These are phyloP conservation scores for Plutella xylostella DNA, from an alignment of 2,888 invertebrate species.

Conservation along the genomic window DNA sequence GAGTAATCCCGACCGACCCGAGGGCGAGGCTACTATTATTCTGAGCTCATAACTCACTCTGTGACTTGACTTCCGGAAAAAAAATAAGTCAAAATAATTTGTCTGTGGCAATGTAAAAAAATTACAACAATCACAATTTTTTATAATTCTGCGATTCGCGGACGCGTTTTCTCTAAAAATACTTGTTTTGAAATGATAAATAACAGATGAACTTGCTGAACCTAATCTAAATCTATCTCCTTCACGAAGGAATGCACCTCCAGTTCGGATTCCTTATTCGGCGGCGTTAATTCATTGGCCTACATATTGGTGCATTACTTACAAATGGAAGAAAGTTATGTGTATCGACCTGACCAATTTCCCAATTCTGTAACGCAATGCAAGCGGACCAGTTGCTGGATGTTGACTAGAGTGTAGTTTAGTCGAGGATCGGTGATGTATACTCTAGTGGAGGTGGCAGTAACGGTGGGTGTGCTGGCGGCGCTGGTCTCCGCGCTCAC, in stretches of 20 bases:
- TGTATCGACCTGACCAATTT: constrained; percentile 38
- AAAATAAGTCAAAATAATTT: not conserved
- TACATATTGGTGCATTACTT: constrained; percentile 51
- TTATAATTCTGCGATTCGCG: not conserved
- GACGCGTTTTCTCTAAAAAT: not conserved
- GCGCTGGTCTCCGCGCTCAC: constrained; percentile 66
- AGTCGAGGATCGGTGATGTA: constrained; percentile 38
- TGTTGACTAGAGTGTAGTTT: constrained; percentile 22
- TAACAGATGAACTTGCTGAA: too few species aligned
- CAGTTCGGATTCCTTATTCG: too few species aligned
- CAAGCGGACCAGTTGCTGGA: constrained; percentile 22
- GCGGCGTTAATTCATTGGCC: constrained; percentile 30
- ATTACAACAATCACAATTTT: constrained; percentile 3
- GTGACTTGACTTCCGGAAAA: too few species aligned
- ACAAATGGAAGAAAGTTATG: constrained; percentile 62
- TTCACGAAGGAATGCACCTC: too few species aligned
- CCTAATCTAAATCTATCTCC: too few species aligned
- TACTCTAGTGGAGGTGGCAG: constrained; percentile 52
- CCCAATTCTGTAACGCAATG: constrained; percentile 46
- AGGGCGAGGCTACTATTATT: too few species aligned
- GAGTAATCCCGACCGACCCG: too few species aligned
- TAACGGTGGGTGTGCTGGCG: constrained; percentile 55
- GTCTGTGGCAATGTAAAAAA: not conserved
- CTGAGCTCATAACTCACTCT: too few species aligned
- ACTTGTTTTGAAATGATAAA: too few species aligned